Base-by-base conservation (phyloP, 2,113 vertebrate species). In the Chamaea fasciata region DNA sequence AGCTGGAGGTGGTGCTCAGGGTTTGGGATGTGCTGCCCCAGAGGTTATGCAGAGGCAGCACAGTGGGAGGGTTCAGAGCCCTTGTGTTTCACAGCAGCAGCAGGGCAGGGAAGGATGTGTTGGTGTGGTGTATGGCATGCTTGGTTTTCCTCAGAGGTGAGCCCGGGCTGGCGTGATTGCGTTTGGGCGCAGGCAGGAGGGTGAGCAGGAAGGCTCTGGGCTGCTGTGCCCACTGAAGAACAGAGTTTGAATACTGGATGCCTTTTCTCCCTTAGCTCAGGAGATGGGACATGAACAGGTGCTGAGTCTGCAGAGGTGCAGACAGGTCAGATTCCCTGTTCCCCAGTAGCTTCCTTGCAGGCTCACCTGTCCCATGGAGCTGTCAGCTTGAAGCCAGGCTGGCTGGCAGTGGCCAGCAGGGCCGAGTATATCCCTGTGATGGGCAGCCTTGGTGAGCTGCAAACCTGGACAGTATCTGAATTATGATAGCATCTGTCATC, bases 351-450 rank as follows among this genome's bases (percentile, higher is more conserved):
- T 82, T 27, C 44, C 14, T 71, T 53, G 26, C 17, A 47, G 39
- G 24, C 27, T 83, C 30, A 19, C 35, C 13, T 62, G 12, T 13
- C 22, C 37, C 24, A 0, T 23, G 52, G 65, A 78, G 42, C n/a
- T 7, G 1, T 33, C 62, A 19, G 30, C 52, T 8, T 6, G 7
- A 57, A 57, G 15, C 23, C 27, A 24, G 75, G 20, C 52, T 85
- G 65, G 60, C 41, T 85, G 65, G 60, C 41, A 35, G 6, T 3
- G n/a, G 35, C 21, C 42, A 57, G 79, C 37, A 53, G 60, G n/a
- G 20, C 35, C 2, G 6, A 41, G 56, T 1, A 0, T 11, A 7
- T 67, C 39, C 24, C 20, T 4, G 26, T 2, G 26, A 20, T 15
- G 49, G 33, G 39, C 46, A 60, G 41, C 31, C 44, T 35, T 4